Conservation (phyloP, 1,140 invertebrate genomes). For the Ips typographus region DNA sequence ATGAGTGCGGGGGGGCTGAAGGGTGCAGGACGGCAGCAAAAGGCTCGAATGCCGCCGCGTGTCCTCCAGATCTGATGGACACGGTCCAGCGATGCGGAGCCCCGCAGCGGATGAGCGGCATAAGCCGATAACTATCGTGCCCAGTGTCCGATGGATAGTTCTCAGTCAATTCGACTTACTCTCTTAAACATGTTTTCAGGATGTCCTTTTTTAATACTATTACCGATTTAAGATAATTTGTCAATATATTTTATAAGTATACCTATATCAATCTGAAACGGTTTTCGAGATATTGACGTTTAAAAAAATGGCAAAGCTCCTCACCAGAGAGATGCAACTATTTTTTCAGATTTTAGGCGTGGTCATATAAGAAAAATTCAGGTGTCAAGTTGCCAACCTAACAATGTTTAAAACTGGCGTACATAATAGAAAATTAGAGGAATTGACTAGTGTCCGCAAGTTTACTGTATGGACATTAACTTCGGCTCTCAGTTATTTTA, state of each 20-base stretch:
- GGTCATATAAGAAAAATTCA: too few relatives aligned
- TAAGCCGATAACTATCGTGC: constrained; percentile 24
- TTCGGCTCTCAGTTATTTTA: constrained; percentile 26
- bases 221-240: background rate
- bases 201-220: too few relatives aligned
- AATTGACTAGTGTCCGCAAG: background rate
- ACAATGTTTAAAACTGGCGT: too few relatives aligned
- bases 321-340: too few relatives aligned
- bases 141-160: constrained; percentile 1
- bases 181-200: background rate
- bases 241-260: background rate
- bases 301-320: too few relatives aligned
- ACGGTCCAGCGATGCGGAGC: constrained; percentile 24
- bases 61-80: constrained; percentile 22
- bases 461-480: constrained; percentile 5
- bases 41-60: constrained; percentile 16
- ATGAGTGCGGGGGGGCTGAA: background rate
- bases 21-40: constrained; percentile 8
- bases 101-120: constrained; percentile 18
- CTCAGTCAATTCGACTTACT: constrained; percentile 6
- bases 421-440: background rate
- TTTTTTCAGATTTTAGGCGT: too few relatives aligned
- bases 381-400: too few relatives aligned
- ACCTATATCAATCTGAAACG: background rate
- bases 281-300: background rate